Conservation (phyloP, 2,888 invertebrate species). For the Anthoptus insignis region DNA sequence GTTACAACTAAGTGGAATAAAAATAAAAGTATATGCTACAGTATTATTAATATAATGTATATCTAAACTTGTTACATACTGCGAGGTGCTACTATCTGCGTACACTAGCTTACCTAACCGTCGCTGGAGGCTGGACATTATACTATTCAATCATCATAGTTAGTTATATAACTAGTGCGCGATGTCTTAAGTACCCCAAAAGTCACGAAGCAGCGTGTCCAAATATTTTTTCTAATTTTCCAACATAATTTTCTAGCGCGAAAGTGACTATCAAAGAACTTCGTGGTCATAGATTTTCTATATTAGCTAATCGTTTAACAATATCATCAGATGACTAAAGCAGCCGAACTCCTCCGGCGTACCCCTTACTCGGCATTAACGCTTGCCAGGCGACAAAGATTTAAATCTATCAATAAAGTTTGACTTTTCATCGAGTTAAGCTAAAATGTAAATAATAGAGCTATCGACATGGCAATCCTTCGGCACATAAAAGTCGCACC, state of each 20-base stretch:
- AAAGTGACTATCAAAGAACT: background rate
- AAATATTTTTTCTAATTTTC: background rate
- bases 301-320: background rate
- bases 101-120: conserved; percentile 60
- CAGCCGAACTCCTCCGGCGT: background rate
- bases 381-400: conserved; percentile 15
- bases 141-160: too few species aligned
- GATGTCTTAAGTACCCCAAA: too few species aligned
- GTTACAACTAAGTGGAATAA: conserved; percentile 81
- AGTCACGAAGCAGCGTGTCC: background rate
- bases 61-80: conserved; percentile 70
- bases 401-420: conserved; percentile 4
- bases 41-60: conserved; percentile 59
- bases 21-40: conserved; percentile 64
- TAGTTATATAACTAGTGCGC: conserved; percentile 6
- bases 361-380: conserved; percentile 14
- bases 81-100: conserved; percentile 80
- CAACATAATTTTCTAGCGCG: background rate
- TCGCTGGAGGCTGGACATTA: conserved; percentile 14
- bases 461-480: background rate
- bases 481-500: background rate
- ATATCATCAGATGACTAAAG: conserved; percentile 19
- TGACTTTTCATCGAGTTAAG: background rate
- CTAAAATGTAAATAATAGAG: conserved; percentile 1
- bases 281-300: too few species aligned